Percentiles rank a stretch among this genome's conserved stretches.
phyloP scores from a whole-genome alignment of 64 coral and sea anemone species.

The Platygyra sinensis region DNA sequence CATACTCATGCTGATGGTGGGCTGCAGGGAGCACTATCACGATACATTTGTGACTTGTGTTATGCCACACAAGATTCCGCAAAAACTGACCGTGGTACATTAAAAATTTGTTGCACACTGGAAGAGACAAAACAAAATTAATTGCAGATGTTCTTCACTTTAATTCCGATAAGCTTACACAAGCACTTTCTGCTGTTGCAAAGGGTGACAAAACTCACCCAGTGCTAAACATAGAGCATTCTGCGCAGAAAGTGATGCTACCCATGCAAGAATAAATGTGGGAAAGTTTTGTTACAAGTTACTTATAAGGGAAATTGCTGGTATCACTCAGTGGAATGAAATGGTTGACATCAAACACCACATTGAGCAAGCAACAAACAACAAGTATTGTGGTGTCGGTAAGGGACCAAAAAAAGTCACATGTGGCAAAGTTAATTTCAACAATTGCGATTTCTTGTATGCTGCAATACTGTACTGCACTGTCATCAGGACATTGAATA shows the following conservation, averaged over 20 bases:
- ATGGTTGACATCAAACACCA: background rate
- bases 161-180: conserved; percentile 20
- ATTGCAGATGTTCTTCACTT: conserved; percentile 4
- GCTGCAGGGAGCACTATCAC: background rate
- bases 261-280: conserved; percentile 8
- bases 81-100: conserved; percentile 25
- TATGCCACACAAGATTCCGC: conserved; percentile 37
- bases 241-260: conserved; percentile 18
- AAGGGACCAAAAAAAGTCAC: no score
- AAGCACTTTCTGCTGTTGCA: conserved; percentile 14
- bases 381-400: no score
- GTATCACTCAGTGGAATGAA: background rate
- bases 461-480: background rate
- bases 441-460: background rate
- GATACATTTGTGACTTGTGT: conserved; percentile 30
- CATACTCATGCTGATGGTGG: conserved; percentile 1
- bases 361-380: background rate
- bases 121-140: conserved; percentile 19
- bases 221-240: conserved; percentile 9
- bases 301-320: background rate
- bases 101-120: background rate
- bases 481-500: background rate
- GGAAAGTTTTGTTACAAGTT: conserved; percentile 5
- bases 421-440: background rate
- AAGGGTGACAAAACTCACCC: conserved; percentile 31